Percentiles rank a stretch among this genome's conserved stretches.
These are phyloP conservation scores for Siphlonurus alternatus DNA, from an alignment of 2,888 invertebrate genomes.

Conservation along the genomic window DNA sequence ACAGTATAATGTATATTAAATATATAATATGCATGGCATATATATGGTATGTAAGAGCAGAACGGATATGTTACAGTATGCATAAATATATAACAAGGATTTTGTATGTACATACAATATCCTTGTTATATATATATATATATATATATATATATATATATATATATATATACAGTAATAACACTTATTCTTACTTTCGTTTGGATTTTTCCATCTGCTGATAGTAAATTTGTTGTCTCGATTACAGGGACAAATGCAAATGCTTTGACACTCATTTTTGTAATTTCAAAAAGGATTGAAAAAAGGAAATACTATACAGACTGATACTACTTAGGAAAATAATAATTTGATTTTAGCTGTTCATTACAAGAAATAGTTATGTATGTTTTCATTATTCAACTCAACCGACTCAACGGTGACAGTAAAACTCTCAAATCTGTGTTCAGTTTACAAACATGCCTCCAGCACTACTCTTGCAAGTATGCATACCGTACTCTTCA, in stretches of 20 bases:
- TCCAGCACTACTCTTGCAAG: too few species aligned
- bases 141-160: slow-evolving; percentile 7
- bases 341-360: too few species aligned
- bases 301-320: too few species aligned
- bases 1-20: neutral
- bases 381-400: too few species aligned
- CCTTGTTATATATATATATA: neutral
- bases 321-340: too few species aligned
- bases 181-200: neutral
- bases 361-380: too few species aligned
- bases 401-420: too few species aligned
- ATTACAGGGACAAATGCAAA: slow-evolving; percentile 8
- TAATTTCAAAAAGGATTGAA: too few species aligned
- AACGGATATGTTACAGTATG: neutral
- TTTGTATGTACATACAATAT: neutral
- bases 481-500: too few species aligned
- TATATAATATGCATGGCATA: neutral
- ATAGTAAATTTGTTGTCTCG: neutral
- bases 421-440: too few species aligned
- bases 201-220: neutral
- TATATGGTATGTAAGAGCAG: neutral
- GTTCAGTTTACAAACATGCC: too few species aligned
- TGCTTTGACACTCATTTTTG: slow-evolving; percentile 9
- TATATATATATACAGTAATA: slow-evolving; percentile 9
- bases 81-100: slow-evolving; percentile 3